Evolutionary conservation across 1,140 invertebrate genomes (phyloP).

Genomic region (Eriocheir sinensis): DNA sequence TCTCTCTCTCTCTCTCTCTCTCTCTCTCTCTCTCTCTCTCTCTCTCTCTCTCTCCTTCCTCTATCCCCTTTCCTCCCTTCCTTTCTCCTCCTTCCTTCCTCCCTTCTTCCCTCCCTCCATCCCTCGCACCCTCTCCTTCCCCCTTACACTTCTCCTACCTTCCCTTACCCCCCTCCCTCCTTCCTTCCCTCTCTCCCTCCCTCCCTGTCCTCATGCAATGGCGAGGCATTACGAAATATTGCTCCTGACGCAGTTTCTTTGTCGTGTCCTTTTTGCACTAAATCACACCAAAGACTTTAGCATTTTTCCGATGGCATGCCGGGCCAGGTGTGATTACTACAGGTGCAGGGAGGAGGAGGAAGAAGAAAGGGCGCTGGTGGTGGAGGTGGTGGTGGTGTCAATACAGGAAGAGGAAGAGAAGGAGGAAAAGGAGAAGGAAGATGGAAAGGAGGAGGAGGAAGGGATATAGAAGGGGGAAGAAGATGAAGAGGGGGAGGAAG

Average conservation of each 20-base stretch:
- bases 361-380: neutral
- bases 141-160: no score
- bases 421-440: slow-evolving; percentile 19
- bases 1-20: no score
- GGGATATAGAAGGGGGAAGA: no score
- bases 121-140: neutral
- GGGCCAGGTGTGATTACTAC: neutral
- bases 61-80: neutral
- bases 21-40: neutral
- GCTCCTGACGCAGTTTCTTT: neutral
- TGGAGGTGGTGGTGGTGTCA: neutral
- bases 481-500: neutral
- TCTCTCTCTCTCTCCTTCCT: neutral
- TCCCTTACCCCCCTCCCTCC: neutral
- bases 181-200: neutral
- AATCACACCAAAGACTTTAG: neutral
- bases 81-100: slow-evolving; percentile 4
- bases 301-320: neutral
- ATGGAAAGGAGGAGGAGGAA: neutral
- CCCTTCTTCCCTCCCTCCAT: neutral
- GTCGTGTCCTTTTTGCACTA: neutral
- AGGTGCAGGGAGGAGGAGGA: neutral
- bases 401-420: neutral
- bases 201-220: neutral
- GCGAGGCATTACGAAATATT: neutral